Conservation (phyloP, 2,797 vertebrate species). For the Argya squamiceps region DNA sequence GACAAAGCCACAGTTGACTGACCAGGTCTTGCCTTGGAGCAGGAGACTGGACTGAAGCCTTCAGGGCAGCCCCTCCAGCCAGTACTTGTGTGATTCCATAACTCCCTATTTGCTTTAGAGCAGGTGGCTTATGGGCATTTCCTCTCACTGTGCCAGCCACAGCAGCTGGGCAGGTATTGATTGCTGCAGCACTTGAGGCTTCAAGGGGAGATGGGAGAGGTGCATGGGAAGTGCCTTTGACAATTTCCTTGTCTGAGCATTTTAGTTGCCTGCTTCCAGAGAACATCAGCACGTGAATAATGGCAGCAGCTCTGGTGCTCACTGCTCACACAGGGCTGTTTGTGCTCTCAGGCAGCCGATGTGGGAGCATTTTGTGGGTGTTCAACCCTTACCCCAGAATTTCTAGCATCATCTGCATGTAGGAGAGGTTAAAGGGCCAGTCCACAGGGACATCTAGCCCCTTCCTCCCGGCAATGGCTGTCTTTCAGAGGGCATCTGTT, state of each 20-base stretch:
- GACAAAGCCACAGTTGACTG: background rate
- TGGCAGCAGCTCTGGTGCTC: background rate
- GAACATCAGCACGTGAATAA: background rate
- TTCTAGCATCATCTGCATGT: background rate
- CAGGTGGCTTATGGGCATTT: background rate
- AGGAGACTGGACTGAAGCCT: background rate
- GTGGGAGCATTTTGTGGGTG: background rate
- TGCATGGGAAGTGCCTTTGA: background rate
- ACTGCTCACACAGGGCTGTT: background rate
- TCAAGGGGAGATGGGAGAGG: background rate
- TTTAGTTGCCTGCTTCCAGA: background rate
- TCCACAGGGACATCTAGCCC: background rate
- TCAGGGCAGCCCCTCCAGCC: background rate
- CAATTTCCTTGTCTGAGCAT: background rate
- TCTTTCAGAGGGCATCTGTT: background rate
- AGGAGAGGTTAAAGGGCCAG: background rate
- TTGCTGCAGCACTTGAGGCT: constrained; percentile 6
- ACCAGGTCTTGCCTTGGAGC: background rate
- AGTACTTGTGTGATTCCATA: background rate
- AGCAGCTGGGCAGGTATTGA: background rate
- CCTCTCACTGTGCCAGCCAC: background rate
- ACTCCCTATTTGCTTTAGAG: background rate
- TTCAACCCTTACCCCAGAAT: background rate
- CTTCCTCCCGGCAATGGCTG: background rate
- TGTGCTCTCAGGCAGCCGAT: fast-evolving